Evolutionary conservation across 2,113 vertebrate genomes (phyloP).

Genomic region (Aleadryas rufinucha): DNA sequence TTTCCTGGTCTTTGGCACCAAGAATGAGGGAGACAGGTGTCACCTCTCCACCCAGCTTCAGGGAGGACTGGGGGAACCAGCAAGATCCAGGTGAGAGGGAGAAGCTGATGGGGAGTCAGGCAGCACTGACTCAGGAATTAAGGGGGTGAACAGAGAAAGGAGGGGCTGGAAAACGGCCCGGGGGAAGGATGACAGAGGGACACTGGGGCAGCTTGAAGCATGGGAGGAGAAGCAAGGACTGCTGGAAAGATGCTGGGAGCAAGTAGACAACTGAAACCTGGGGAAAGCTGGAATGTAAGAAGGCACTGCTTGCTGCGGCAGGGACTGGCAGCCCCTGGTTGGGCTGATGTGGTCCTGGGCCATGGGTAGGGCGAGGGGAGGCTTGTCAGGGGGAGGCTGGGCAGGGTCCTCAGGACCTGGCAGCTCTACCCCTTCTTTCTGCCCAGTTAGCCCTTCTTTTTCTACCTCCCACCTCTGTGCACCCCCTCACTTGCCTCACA

Average conservation of each 20-base stretch:
- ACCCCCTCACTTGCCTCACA: neutral
- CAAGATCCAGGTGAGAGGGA: neutral
- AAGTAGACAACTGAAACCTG: neutral
- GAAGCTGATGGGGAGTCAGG: neutral
- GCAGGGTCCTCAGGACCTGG: neutral
- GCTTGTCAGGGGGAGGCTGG: rapidly evolving
- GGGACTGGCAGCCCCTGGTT: neutral
- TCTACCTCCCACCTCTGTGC: neutral
- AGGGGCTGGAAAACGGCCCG: neutral
- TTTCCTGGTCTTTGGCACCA: neutral
- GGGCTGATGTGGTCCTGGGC: neutral
- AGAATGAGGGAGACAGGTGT: neutral
- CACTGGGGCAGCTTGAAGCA: neutral
- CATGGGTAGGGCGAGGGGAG: neutral
- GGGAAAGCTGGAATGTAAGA: neutral
- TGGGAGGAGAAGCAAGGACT: neutral
- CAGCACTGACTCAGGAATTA: neutral
- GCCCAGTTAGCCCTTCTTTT: neutral
- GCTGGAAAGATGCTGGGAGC: neutral
- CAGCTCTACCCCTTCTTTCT: neutral
- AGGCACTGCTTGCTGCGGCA: neutral
- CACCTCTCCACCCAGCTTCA: neutral
- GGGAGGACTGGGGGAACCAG: neutral
- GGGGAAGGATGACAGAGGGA: neutral
- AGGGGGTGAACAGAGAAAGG: neutral